A percentile compares a stretch with the other conserved stretches of the same genome.
phyloP scores from a whole-genome alignment of 2,113 vertebrate species.

The Jaculus jaculus region DNA sequence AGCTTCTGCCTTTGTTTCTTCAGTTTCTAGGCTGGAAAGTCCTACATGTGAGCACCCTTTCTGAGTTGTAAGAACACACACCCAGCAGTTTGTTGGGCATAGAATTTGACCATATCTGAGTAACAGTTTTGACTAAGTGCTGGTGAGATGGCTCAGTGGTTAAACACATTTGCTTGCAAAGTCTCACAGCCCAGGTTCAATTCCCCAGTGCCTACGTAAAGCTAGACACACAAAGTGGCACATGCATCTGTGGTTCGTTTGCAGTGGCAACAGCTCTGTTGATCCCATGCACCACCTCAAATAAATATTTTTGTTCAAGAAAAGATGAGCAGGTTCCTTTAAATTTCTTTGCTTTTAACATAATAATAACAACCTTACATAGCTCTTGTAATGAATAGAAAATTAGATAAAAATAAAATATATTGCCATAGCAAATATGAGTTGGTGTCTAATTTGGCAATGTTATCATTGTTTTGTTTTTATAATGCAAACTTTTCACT shows the following conservation, averaged over 20 bases:
- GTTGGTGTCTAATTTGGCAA: background rate
- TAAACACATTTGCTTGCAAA: no score
- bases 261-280: no score
- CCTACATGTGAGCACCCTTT: background rate
- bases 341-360: background rate
- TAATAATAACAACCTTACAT: background rate
- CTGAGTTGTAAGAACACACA: background rate
- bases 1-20: background rate
- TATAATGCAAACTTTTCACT: background rate
- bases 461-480: conserved; percentile 10
- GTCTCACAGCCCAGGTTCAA: no score
- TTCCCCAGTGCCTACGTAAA: no score
- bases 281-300: no score
- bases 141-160: no score
- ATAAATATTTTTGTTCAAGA: no score
- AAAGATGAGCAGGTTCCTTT: background rate
- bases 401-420: background rate
- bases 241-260: no score
- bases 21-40: background rate
- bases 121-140: background rate
- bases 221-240: no score
- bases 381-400: background rate
- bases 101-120: background rate
- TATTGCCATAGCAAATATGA: background rate
- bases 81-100: background rate